These are phyloP conservation scores for Erebia aethiops DNA, from an alignment of 2,888 invertebrate genomes.

Conservation along the genomic window DNA sequence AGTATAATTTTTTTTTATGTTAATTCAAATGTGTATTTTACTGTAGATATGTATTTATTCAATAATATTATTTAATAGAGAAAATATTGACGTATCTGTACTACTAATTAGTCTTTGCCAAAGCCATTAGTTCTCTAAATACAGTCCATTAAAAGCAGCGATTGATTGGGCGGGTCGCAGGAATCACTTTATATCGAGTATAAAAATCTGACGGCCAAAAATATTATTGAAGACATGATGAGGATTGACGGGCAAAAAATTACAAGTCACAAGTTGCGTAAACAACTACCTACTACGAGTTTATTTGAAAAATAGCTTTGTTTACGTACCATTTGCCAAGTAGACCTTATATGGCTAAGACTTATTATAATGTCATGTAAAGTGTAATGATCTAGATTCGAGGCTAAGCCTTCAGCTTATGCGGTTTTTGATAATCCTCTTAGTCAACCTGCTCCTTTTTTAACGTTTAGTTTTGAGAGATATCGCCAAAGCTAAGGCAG, in stretches of 20 bases:
- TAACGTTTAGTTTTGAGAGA: too few species aligned
- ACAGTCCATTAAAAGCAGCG: slow-evolving; percentile 65
- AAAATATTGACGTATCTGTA: neutral
- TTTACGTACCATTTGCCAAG: neutral
- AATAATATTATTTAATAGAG: neutral
- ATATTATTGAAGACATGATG: slow-evolving; percentile 59
- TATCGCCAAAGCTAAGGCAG: too few species aligned
- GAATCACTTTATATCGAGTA: slow-evolving; percentile 60
- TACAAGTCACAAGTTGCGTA: slow-evolving; percentile 34
- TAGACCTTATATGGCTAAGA: neutral
- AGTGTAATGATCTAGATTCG: too few species aligned
- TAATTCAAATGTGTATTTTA: too few species aligned
- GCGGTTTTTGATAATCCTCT: too few species aligned
- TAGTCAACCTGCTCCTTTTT: too few species aligned
- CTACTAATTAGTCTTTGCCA: slow-evolving; percentile 51
- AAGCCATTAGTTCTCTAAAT: slow-evolving; percentile 66
- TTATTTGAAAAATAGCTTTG: slow-evolving; percentile 7
- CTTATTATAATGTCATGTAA: too few species aligned
- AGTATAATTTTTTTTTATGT: too few species aligned
- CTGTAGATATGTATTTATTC: too few species aligned
- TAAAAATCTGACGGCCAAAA: slow-evolving; percentile 62
- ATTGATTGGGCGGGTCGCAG: slow-evolving; percentile 65
- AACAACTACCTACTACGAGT: slow-evolving; percentile 9
- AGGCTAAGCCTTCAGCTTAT: too few species aligned
- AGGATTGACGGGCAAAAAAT: slow-evolving; percentile 61